Evolutionary conservation across 2,888 invertebrate species (phyloP), one percentile per base, ranked within the genome.

Genomic region (Ochropacha duplaris): DNA sequence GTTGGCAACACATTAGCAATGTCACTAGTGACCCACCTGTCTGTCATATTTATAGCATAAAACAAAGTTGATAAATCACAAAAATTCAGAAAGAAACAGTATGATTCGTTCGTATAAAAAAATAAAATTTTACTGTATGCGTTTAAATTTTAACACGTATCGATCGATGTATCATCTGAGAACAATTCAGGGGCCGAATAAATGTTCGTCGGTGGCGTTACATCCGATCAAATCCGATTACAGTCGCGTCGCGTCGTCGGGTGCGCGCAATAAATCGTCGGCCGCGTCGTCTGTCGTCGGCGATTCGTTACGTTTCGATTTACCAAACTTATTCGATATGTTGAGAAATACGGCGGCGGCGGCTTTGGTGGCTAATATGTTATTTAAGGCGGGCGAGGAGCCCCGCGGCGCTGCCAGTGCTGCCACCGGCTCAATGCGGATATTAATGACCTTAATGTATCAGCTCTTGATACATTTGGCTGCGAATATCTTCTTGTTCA

Each of bases 351-450:
- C 86, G 79, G 81, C 81, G 86, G 84, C 88, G 87, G 89, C 72
- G 75, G 84, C 89, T 89, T 89, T 88, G 85, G 82, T 77, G 79
- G 71, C 88, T 90, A 90, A 90, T 88, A 83, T 87, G 88, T 88
- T 88, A 88, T 87, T 87, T 86, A 86, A 84, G 80, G 83, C 78
- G 75, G 71, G 74, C 78, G 80, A 69, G 86, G 83, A 79, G 82
- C 79, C 90, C 91, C 87, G 90, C 82, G 67, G 90, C 73, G 90
- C 85, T 78, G 85, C 87, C 87, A 83, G 90, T 73, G 90, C 85
- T 78, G 85, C 87, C 87, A 83, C 86, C 74, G 79, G 72, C 82
- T 87, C 87, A 87, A 88, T 87, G 85, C 83, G 69, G 79, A 84
- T 87, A 91, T 90, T 90, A 88, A 90, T 90, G 89, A 76, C 72